Evolutionary conservation across 2,797 vertebrate species (phyloP).

Genomic region (Peromyscus attwateri): DNA sequence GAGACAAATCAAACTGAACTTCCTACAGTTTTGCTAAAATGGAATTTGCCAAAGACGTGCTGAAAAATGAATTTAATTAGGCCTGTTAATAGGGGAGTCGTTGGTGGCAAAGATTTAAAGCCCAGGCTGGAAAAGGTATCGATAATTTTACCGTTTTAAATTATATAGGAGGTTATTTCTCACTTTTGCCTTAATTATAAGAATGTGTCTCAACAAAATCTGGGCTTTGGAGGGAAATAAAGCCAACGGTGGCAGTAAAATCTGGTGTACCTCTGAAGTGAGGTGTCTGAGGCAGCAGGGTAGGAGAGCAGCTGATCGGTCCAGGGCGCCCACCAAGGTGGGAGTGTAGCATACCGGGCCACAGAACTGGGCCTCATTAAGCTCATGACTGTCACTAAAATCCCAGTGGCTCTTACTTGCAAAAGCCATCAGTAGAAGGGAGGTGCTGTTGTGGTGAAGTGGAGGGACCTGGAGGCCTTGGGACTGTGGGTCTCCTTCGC

Average conservation of each 20-base stretch:
- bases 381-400: not conserved
- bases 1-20: slow-evolving; percentile 85
- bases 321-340: not conserved
- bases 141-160: slow-evolving; percentile 87
- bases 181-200: slow-evolving; percentile 87
- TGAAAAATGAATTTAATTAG: slow-evolving; percentile 91
- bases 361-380: not conserved
- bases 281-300: slow-evolving; percentile 46
- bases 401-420: not conserved
- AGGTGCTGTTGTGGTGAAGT: not conserved
- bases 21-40: slow-evolving; percentile 86
- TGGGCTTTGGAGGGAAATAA: slow-evolving; percentile 81
- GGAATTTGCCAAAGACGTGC: slow-evolving; percentile 87
- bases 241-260: slow-evolving; percentile 71
- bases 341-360: accelerated
- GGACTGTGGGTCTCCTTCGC: not conserved
- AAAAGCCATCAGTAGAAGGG: not conserved
- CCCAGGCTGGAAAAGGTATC: slow-evolving; percentile 80
- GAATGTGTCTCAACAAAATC: slow-evolving; percentile 84
- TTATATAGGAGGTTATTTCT: slow-evolving; percentile 87
- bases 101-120: slow-evolving; percentile 88
- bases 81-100: slow-evolving; percentile 87
- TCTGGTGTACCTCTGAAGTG: slow-evolving; percentile 70
- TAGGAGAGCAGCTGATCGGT: not conserved
- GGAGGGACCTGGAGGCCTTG: not conserved